Percentiles rank a stretch among this genome's conserved stretches.
Evolutionary conservation across 2,113 vertebrate genomes (phyloP).

Genomic region (Oreochromis niloticus): DNA sequence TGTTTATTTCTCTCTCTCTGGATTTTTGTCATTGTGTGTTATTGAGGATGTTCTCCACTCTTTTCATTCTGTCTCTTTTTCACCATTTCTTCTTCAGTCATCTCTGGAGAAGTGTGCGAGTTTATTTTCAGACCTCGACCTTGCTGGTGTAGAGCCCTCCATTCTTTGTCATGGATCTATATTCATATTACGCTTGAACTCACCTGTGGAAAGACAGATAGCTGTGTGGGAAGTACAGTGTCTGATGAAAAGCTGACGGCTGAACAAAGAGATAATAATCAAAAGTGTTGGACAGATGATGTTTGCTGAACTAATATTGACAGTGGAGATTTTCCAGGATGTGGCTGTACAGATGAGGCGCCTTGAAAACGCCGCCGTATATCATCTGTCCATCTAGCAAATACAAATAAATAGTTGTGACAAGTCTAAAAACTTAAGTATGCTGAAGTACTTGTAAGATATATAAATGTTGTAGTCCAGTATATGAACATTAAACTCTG

Average conservation of each 20-base stretch:
- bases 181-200: background rate
- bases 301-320: conserved; percentile 62
- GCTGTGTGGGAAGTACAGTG: background rate
- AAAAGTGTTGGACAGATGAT: background rate
- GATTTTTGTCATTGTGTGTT: background rate
- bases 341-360: background rate
- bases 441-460: background rate
- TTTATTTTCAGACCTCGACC: background rate
- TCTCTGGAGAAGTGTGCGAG: background rate
- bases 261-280: conserved; percentile 4
- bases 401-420: background rate
- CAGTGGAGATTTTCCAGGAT: conserved; percentile 17
- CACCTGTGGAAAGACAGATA: background rate
- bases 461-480: background rate
- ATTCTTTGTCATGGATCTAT: background rate
- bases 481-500: background rate
- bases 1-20: background rate
- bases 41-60: background rate
- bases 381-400: conserved; percentile 1
- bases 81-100: background rate
- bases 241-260: background rate
- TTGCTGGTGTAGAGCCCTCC: background rate
- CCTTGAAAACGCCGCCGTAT: background rate
- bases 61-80: background rate
- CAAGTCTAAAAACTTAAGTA: background rate